phyloP scores from a whole-genome alignment of 2,797 vertebrate species.

The Psittacula echo region DNA sequence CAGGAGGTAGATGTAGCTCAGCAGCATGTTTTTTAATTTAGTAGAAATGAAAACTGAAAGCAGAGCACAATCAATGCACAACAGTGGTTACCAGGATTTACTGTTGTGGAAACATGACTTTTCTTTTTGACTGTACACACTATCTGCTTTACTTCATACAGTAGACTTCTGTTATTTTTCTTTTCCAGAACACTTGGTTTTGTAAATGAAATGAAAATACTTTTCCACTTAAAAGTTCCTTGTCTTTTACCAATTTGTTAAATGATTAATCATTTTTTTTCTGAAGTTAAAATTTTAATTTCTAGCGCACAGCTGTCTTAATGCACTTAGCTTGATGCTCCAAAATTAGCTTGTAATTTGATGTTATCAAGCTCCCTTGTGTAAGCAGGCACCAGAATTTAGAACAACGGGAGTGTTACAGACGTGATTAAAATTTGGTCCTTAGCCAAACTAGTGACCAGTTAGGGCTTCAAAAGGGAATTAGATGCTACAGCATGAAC shows the following conservation, averaged over 20 bases:
- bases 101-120: slow-evolving; percentile 22
- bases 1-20: not conserved
- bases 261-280: slow-evolving; percentile 32
- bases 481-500: not conserved
- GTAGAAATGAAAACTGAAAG: slow-evolving; percentile 7
- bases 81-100: slow-evolving; percentile 9
- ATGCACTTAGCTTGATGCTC: slow-evolving; percentile 36
- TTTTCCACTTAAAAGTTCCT: not conserved
- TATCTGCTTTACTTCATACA: not conserved
- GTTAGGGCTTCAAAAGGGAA: not conserved
- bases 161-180: not conserved
- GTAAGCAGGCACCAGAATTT: slow-evolving; percentile 23
- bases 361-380: slow-evolving; percentile 45
- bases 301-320: slow-evolving; percentile 34
- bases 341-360: slow-evolving; percentile 64
- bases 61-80: not conserved
- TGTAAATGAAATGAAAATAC: slow-evolving; percentile 35
- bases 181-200: not conserved
- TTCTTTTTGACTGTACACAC: not conserved
- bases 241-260: not conserved
- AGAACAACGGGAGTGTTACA: not conserved
- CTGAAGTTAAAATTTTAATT: slow-evolving; percentile 51
- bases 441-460: not conserved
- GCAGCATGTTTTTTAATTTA: not conserved
- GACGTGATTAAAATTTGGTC: not conserved